Base-by-base conservation (phyloP, 2,888 invertebrate species). In the Bombylius major region DNA sequence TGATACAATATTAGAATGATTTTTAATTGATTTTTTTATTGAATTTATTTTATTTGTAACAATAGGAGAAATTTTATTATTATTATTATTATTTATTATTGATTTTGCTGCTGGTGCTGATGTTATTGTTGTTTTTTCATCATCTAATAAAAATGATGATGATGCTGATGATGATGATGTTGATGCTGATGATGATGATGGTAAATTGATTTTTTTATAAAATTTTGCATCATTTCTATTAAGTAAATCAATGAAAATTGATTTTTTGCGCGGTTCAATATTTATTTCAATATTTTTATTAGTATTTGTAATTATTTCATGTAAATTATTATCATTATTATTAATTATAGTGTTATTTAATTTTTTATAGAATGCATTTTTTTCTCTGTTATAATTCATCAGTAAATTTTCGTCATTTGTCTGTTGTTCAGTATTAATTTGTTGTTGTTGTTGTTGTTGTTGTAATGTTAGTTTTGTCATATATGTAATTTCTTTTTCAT, bases 161-260 rank as follows among this genome's bases (percentile, higher is more conserved):
- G 39, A 11, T 42, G 39, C 3, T 42, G 39, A 39, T 39, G 9
- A 39, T 39, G 39, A 39, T 39, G 39, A 39, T 39, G 39, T 4
- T 39, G 11, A 39, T 39, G 39, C 6, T 9, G 11, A 39, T 39
- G 39, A 39, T 39, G 39, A 39, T 39, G 39, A 11, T 11, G 36
- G 6, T 8, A 39, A 51, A 42, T 51, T 55, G 36, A 36, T 50
- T 54, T 49, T 46, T n/a, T 56, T 59, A 52, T 56, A 56, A 39
- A 49, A 52, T 49, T 56, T 54, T 52, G 51, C 47, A 56, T 55
- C 31, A 50, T 58, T 58, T 44, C 48, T 59, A 56, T 53, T 59
- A 53, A 51, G 56, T 59, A 59, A 59, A 55, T 55, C 57, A 59
- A 53, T 56, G 54, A 59, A 55, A 53, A 47, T 23, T 23, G 23